Percentiles rank a stretch among this genome's conserved stretches.
phyloP scores from a whole-genome alignment of 1,140 invertebrate species.

The Gonatopus flavifemur region DNA sequence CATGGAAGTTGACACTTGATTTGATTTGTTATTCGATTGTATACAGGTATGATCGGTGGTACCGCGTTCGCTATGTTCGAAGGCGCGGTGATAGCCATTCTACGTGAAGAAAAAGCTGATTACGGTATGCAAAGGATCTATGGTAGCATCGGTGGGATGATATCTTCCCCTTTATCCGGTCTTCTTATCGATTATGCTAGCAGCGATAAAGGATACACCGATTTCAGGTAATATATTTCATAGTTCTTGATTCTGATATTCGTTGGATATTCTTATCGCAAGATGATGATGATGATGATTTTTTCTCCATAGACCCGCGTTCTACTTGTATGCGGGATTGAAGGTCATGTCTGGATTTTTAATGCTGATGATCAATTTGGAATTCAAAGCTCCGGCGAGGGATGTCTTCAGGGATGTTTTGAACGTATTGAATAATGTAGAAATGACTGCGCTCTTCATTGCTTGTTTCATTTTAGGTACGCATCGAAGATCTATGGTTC shows the following conservation, averaged over 20 bases:
- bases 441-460: slow-evolving; percentile 72
- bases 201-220: slow-evolving; percentile 64
- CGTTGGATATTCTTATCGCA: not conserved
- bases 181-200: slow-evolving; percentile 72
- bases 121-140: slow-evolving; percentile 80
- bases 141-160: slow-evolving; percentile 77
- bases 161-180: slow-evolving; percentile 77
- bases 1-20: not conserved
- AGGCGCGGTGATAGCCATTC: slow-evolving; percentile 77
- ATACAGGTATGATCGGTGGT: slow-evolving; percentile 64
- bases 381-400: slow-evolving; percentile 74
- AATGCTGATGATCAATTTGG: slow-evolving; percentile 74
- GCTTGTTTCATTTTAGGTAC: slow-evolving; percentile 75
- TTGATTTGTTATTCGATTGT: not conserved
- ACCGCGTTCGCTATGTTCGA: slow-evolving; percentile 82
- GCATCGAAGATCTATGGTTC: too few species aligned
- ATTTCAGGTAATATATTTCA: slow-evolving; percentile 76
- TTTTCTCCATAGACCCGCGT: slow-evolving; percentile 69
- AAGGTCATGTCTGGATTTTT: slow-evolving; percentile 69
- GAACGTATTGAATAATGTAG: slow-evolving; percentile 70
- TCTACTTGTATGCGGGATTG: slow-evolving; percentile 75
- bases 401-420: slow-evolving; percentile 74
- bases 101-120: slow-evolving; percentile 76
- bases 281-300: too few species aligned
- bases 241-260: not conserved